A percentile compares a stretch with the other conserved stretches of the same genome.
These are phyloP conservation scores for Sipha maydis DNA, from an alignment of 2,888 invertebrate genomes.

Conservation along the genomic window DNA sequence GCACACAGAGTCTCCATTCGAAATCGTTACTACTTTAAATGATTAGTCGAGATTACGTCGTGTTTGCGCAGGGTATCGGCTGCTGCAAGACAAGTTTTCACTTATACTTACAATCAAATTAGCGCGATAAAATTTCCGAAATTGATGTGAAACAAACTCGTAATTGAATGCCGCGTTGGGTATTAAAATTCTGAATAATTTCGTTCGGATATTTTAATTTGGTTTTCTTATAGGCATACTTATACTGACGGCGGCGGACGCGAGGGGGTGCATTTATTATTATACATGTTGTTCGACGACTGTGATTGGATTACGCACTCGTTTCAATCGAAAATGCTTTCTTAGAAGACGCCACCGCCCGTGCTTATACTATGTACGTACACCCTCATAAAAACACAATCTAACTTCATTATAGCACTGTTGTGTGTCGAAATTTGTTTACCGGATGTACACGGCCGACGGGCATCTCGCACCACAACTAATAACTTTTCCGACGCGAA, in stretches of 20 bases:
- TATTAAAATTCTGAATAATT: conserved; percentile 61
- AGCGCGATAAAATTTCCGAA: conserved; percentile 59
- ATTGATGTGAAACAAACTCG: conserved; percentile 57
- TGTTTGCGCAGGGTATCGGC: neutral
- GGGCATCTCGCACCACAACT: neutral
- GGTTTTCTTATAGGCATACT: conserved; percentile 47
- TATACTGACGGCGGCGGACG: neutral
- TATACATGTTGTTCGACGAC: conserved; percentile 40
- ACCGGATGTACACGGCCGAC: neutral
- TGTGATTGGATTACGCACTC: conserved; percentile 60
- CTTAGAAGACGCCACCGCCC: conserved; percentile 16
- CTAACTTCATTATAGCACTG: conserved; percentile 37
- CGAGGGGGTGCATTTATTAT: conserved; percentile 52
- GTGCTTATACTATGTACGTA: neutral
- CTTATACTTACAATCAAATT: conserved; percentile 44
- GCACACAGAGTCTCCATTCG: neutral
- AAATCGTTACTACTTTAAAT: conserved; percentile 40
- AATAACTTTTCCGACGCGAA: neutral
- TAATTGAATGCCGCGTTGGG: conserved; percentile 50
- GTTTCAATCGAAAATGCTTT: conserved; percentile 59
- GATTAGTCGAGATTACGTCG: conserved; percentile 32
- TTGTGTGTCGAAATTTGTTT: conserved; percentile 50
- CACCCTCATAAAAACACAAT: conserved; percentile 55
- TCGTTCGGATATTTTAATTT: conserved; percentile 57
- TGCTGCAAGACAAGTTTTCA: conserved; percentile 37